These are phyloP conservation scores for Nixonia krombeini DNA, from an alignment of 1,140 invertebrate genomes.

Conservation along the genomic window DNA sequence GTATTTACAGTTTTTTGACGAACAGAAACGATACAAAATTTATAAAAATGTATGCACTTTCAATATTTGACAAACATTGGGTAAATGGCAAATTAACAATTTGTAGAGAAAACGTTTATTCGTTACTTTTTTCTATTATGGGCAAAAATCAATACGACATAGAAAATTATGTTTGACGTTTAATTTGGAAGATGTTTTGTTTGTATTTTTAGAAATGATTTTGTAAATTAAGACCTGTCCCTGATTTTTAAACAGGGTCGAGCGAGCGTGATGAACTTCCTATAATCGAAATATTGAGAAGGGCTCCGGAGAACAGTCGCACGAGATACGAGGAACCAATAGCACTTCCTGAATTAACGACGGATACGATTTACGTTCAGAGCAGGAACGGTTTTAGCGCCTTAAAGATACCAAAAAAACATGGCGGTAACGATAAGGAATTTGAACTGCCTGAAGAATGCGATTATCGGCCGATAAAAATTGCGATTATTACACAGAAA, in stretches of 20 bases:
- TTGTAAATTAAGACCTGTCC: too few species aligned
- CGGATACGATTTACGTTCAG: slow-evolving; percentile 68
- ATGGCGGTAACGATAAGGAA: slow-evolving; percentile 29
- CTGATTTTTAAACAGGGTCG: slow-evolving; percentile 16
- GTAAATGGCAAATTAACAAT: too few species aligned
- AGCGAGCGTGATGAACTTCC: slow-evolving; percentile 55
- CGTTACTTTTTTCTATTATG: too few species aligned
- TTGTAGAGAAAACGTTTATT: too few species aligned
- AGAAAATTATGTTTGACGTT: too few species aligned
- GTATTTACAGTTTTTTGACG: too few species aligned
- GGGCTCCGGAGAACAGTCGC: slow-evolving; percentile 53
- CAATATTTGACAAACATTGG: too few species aligned
- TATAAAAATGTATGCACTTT: too few species aligned
- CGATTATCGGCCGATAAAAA: slow-evolving; percentile 53
- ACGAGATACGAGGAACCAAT: slow-evolving; percentile 60
- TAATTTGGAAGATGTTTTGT: too few species aligned
- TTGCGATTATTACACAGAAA: slow-evolving; percentile 60
- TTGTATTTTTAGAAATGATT: too few species aligned
- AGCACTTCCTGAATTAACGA: slow-evolving; percentile 57
- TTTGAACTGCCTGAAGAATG: slow-evolving; percentile 29
- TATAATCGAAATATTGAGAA: slow-evolving; percentile 62
- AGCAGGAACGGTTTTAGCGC: slow-evolving; percentile 64
- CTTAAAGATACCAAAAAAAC: slow-evolving; percentile 55
- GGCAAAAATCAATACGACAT: too few species aligned
- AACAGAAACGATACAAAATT: too few species aligned